Evolutionary conservation across 2,888 invertebrate genomes (phyloP).

Genomic region (Zaprionus obscuricornis): DNA sequence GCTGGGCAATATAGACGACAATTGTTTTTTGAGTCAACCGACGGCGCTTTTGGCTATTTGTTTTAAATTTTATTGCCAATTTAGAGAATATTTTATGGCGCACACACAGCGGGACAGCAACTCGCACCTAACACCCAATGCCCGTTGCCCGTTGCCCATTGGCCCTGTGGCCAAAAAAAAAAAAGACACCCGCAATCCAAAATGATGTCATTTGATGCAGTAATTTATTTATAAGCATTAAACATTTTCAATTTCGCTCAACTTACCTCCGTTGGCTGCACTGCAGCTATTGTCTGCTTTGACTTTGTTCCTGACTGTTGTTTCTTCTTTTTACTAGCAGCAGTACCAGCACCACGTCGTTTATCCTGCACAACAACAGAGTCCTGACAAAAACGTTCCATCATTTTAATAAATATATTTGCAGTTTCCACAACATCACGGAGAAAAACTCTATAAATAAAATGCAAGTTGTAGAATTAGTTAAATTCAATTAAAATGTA

Average conservation of each 20-base stretch:
- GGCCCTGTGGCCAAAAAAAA: too few species aligned
- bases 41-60: conserved; percentile 61
- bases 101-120: conserved; percentile 61
- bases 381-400: conserved; percentile 89
- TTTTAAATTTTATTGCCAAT: conserved; percentile 79
- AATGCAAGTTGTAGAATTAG: conserved; percentile 5
- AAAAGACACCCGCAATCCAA: conserved; percentile 43
- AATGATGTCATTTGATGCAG: conserved; percentile 71
- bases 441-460: conserved; percentile 88
- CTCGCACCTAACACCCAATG: neutral
- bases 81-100: conserved; percentile 72
- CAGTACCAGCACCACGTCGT: conserved; percentile 49
- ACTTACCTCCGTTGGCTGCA: conserved; percentile 78
- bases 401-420: conserved; percentile 95
- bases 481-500: conserved; percentile 51
- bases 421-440: conserved; percentile 94
- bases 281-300: conserved; percentile 28
- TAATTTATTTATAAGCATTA: conserved; percentile 66
- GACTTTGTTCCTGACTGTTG: conserved; percentile 83
- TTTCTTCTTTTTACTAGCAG: conserved; percentile 50
- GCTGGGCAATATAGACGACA: conserved; percentile 43
- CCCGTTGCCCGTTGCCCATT: too few species aligned
- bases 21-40: conserved; percentile 48
- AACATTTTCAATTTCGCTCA: conserved; percentile 41
- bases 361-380: conserved; percentile 89